These are phyloP conservation scores for Coecobrya sp. DNA, from an alignment of 2,888 invertebrate genomes.

Conservation along the genomic window DNA sequence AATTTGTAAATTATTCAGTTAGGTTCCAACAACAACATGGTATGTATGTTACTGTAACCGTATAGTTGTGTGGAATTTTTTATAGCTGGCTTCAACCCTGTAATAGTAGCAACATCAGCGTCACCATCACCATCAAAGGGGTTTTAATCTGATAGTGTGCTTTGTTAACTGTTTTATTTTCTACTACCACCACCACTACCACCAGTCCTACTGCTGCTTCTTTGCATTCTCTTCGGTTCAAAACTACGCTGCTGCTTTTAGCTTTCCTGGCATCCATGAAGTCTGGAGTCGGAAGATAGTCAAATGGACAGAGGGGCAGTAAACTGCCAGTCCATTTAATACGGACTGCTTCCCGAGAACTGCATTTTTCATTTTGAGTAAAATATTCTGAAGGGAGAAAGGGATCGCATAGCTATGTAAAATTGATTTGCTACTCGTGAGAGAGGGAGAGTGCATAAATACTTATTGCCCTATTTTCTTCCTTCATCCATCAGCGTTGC, in stretches of 20 bases:
- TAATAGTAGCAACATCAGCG: background rate
- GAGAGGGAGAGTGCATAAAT: background rate
- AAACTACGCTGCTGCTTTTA: background rate
- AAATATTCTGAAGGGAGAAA: background rate
- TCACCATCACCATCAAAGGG: constrained; percentile 25
- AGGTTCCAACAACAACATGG: background rate
- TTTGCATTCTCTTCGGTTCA: constrained; percentile 20
- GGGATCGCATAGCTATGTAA: constrained; percentile 2
- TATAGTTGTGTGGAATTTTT: background rate
- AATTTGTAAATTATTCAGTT: background rate
- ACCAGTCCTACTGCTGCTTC: background rate
- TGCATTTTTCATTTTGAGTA: constrained; percentile 14
- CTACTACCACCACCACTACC: background rate
- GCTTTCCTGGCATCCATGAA: background rate
- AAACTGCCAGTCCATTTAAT: background rate
- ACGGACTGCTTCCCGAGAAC: background rate
- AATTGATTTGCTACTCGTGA: background rate
- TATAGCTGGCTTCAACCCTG: background rate
- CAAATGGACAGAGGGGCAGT: constrained; percentile 12
- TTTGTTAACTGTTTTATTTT: constrained; percentile 30
- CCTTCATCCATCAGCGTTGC: background rate
- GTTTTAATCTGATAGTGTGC: constrained; percentile 40
- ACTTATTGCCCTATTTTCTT: background rate
- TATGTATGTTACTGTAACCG: no score
- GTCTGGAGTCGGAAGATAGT: background rate